phyloP scores from a whole-genome alignment of 1,140 invertebrate genomes.

The Phthorimaea operculella region DNA sequence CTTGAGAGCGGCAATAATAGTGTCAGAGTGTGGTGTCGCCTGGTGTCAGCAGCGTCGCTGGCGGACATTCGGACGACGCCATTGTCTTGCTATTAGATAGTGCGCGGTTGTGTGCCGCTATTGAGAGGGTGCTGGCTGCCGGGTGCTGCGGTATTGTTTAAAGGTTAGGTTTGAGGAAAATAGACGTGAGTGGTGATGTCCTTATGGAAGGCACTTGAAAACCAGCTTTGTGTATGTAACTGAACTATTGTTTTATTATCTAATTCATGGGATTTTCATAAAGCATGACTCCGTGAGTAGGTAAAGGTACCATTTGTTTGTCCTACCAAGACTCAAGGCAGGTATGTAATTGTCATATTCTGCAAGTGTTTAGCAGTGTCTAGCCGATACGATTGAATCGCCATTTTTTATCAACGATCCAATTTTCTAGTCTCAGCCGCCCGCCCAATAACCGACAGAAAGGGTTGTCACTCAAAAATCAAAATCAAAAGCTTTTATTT shows the following conservation, averaged over 20 bases:
- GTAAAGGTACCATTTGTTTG: no score
- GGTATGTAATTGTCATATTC: not conserved
- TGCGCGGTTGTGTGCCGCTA: not conserved
- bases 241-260: no score
- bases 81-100: constrained; percentile 1
- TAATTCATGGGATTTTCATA: no score
- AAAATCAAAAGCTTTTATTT: no score
- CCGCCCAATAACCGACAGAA: not conserved
- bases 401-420: not conserved
- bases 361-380: not conserved
- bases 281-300: no score
- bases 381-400: not conserved
- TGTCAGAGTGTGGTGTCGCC: not conserved
- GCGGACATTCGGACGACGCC: not conserved
- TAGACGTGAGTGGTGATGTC: no score
- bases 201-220: no score
- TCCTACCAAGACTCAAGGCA: no score
- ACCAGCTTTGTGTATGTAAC: no score
- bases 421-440: not conserved
- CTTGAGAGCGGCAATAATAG: not conserved
- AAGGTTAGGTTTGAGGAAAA: not conserved
- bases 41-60: not conserved
- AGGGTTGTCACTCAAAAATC: no score
- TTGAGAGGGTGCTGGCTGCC: not conserved
- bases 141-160: not conserved